Base-by-base conservation (phyloP, 2,888 invertebrate genomes). In the Thereva nobilitata region DNA sequence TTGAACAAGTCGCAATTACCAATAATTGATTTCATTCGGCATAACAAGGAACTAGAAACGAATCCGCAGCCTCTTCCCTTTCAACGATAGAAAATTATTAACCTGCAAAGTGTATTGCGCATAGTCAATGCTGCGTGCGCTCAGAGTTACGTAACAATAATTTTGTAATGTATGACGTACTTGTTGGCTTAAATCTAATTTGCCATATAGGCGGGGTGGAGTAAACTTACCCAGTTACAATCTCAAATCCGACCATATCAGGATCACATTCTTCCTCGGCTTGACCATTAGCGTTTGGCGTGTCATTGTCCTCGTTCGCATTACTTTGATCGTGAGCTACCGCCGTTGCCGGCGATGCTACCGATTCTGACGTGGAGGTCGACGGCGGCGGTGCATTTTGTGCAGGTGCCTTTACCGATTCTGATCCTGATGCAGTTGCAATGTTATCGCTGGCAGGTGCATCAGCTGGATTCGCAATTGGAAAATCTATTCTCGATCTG, bases 161-260 rank as follows among this genome's bases (percentile, higher is more conserved):
- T 64, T 64, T 53, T 53, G 53, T 53, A 64, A 64, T 53, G 23
- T 23, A 64, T 64, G 53, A 44, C 53, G 44, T 64, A 53, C 44
- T 52, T 64, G 44, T n/a, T 53, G 53, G 41, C 53, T 35, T 1
- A 12, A 35, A 42, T 40, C 41, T 8, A 5, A 50, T 50, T 47
- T 65, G 54, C 5, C 9, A 34, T 8, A 42, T 42, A 8, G 7
- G 42, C 42, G 9, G 7, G 9, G 9, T 8, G 8, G 9, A 8
- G 23, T 6, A 38, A 68, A 77, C 82, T 83, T 82, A 86, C 86
- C 92, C 95, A 72, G 94, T 95, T 76, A 94, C 89, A 77, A 95
- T 86, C 83, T 95, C 95, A 81, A 95, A 95, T 73, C 93, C 92
- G 75, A 92, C 87, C 89, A 92, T 91, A 82, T 93, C 93, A 57